Evolutionary conservation across 2,113 vertebrate species (phyloP), one percentile per base, ranked within the genome.

Genomic region (Channa argus): DNA sequence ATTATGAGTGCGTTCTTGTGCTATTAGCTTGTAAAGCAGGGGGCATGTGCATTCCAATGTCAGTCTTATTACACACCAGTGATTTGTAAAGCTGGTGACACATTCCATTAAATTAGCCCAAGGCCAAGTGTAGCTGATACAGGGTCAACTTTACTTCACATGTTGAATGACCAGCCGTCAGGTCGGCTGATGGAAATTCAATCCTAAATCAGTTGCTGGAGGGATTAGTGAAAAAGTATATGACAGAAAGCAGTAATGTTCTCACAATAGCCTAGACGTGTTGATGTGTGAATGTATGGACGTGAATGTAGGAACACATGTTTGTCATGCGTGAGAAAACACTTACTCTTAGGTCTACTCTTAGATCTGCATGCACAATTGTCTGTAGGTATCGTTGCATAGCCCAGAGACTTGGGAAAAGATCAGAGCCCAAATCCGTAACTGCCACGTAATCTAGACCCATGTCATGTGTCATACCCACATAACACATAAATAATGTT

Each of bases 141-240:
- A 38, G 58, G 82, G 74, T 85, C 76, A 71, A 55, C 55, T 59
- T 75, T 84, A 79, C 74, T 71, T 77, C 77, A 34, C 47, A 53
- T 49, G 82, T 52, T 85, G 85, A 89, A 61, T 77, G 85, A 88
- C 82, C 75, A 84, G 81, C 83, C 74, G 85, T 83, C 11, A 46
- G 61, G 85, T 45, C 80, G 86, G 86, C 63, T 74, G 71, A 77
- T 84, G 74, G 88, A 82, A 87, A 92, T 84, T 71, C 72, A 79
- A 89, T 78, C 87, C 76, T 14, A 15, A 50, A 71, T 87, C 62
- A 68, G 58, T 78, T 53, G 75, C 83, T 73, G 46, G 24, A 71
- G 87, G 87, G 88, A 74, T 89, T 78, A 80, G 51, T 52, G 76
- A 76, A 84, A 90, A 85, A 73, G 68, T 80, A 87, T 88, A 84